phyloP scores from a whole-genome alignment of 1,140 invertebrate species.

The Drosophila lowei region DNA sequence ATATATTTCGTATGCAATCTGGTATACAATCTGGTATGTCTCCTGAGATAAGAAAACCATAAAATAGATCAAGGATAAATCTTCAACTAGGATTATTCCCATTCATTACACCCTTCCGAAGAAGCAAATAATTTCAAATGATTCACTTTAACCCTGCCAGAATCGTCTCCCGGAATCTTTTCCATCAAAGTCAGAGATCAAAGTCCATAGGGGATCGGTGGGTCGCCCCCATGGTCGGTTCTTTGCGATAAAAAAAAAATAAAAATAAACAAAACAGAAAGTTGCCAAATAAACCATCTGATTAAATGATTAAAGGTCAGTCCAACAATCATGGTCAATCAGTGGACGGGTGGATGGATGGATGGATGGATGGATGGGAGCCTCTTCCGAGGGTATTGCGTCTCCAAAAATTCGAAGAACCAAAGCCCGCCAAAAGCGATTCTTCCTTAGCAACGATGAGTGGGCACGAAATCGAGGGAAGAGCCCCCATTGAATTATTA shows the following conservation, averaged over 20 bases:
- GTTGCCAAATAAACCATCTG: slow-evolving; percentile 4
- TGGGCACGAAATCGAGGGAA: slow-evolving; percentile 13
- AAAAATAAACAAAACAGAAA: slow-evolving; percentile 6
- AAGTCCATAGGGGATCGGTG: too few species aligned
- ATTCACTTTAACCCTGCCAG: neutral
- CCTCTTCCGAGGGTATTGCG: too few species aligned
- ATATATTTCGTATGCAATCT: too few species aligned
- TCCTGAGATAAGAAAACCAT: too few species aligned
- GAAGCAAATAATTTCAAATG: neutral
- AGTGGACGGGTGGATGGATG: neutral
- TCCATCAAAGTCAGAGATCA: too few species aligned
- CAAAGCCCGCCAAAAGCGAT: neutral
- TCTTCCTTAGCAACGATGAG: slow-evolving; percentile 38
- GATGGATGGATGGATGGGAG: too few species aligned
- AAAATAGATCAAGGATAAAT: too few species aligned
- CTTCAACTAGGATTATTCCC: too few species aligned
- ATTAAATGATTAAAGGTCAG: slow-evolving; percentile 46
- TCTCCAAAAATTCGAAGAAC: too few species aligned
- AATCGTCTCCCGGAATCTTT: too few species aligned
- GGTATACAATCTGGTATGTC: too few species aligned
- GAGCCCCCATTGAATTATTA: slow-evolving; percentile 14
- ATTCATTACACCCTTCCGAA: neutral
- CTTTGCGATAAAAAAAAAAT: neutral
- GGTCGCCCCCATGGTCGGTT: too few species aligned
- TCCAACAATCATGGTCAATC: slow-evolving; percentile 47